Evolutionary conservation across 2,113 vertebrate genomes (phyloP), one percentile per base, ranked within the genome.

Genomic region (Semnopithecus entellus): DNA sequence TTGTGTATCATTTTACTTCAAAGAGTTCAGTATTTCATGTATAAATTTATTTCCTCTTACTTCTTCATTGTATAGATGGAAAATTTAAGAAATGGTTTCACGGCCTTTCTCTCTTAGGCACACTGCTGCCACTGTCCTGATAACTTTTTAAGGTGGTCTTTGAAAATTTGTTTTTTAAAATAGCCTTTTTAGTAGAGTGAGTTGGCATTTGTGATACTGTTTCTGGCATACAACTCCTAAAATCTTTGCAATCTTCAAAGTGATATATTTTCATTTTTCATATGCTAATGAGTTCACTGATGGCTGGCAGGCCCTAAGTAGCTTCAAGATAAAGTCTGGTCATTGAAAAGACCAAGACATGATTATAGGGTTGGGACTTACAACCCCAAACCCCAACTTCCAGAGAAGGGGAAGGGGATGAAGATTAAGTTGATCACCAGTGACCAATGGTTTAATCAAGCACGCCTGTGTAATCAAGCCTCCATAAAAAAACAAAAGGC

Each of bases 1-100:
- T 80, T 96, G 88, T 92, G 78, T 97, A 94, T 97, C 92, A 90
- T 96, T 97, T 96, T 95, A 92, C 76, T 95, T 95, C 20, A 78
- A 92, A 91, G 48, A 73, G 16, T 66, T 95, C 48, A 55, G 23
- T 83, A 18, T 96, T 94, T 68, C 18, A 59, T 5, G 14, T 9
- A 57, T 90, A 82, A 84, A 90, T 35, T 50, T 14, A 80, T 80
- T 61, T 76, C 45, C 35, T 92, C 16, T 45, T 32, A 84, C 14
- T 83, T 90, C 68, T 61, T 79, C 4, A 72, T 2, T 79, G 18
- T 22, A 75, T n/a, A 83, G 10, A 66, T 61, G n/a, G 73, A 55
- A 95, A 97, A 76, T n/a, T 75, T 90, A n/a, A 85, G 61, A 72
- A 94, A 38, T 40, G 52, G 23, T 75, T 43, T n/a, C 38, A 57